phyloP scores from a whole-genome alignment of 2,797 vertebrate genomes.

The Catostomus latipinnis region DNA sequence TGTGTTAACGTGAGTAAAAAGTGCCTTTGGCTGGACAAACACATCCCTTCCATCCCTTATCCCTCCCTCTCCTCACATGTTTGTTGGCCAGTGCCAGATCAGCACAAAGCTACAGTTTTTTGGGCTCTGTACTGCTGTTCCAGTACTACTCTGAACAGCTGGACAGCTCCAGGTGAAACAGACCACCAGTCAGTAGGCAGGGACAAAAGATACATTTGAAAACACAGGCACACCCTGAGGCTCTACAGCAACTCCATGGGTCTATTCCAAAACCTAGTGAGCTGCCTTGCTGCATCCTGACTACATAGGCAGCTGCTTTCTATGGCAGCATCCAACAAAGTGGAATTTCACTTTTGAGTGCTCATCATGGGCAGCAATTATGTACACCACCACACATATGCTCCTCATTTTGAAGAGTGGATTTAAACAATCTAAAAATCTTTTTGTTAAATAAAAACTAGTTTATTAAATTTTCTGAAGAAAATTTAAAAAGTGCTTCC shows the following conservation, averaged over 20 bases:
- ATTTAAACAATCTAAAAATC: neutral
- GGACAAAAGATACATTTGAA: slow-evolving; percentile 28
- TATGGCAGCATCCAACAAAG: too few species aligned
- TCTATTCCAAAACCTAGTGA: too few species aligned
- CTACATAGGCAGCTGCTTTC: too few species aligned
- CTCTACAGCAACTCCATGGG: slow-evolving; percentile 2
- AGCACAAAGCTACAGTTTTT: slow-evolving; percentile 63
- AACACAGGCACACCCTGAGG: slow-evolving; percentile 3
- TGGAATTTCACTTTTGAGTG: too few species aligned
- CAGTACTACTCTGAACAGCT: slow-evolving; percentile 53
- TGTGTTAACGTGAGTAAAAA: slow-evolving; percentile 52
- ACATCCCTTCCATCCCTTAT: slow-evolving; percentile 41
- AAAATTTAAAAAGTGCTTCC: too few species aligned
- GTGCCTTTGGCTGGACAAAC: slow-evolving; percentile 54
- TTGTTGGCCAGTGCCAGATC: slow-evolving; percentile 47
- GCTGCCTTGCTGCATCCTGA: too few species aligned
- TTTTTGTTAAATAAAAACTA: too few species aligned
- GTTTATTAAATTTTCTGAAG: too few species aligned
- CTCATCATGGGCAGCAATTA: too few species aligned
- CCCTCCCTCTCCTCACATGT: slow-evolving; percentile 28
- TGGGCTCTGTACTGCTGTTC: slow-evolving; percentile 22
- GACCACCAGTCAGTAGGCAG: slow-evolving; percentile 41
- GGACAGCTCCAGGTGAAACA: slow-evolving; percentile 57
- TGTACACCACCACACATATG: too few species aligned
- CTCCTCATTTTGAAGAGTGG: slow-evolving; percentile 11